Evolutionary conservation across 2,888 invertebrate genomes (phyloP), one percentile per base, ranked within the genome.

Genomic region (Girardia tigrina): DNA sequence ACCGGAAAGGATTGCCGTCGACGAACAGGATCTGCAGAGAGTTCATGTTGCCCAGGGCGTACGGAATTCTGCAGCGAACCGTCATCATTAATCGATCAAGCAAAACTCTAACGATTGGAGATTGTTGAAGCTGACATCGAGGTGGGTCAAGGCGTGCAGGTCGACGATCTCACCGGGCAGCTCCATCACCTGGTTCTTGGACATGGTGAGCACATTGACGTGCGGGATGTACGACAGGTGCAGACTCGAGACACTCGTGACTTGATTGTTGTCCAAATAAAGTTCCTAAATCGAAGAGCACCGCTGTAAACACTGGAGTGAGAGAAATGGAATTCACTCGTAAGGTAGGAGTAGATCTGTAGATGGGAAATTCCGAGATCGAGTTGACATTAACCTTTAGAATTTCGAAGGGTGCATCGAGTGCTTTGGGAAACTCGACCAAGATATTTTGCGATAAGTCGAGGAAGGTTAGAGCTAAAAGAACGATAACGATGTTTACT

Each of bases 91-190:
- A 36, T 36, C 36, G 16, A 36, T 36, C 36, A 36, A 36, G 8
- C 36, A 36, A 36, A 12, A 36, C 16, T 56, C 56, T 56, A 6
- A 56, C 56, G 56, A 56, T 56, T 56, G 56, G 6, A 56, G 23
- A 56, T 56, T 56, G n/a, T 56, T 56, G n/a, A 56, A 56, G 56
- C 56, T 56, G 56, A 56, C 56, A 56, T 56, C 56, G 6, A 56
- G 56, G n/a, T 56, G 56, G 4, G 23, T 23, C 4, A 56, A 16
- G 23, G 4, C n/a, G n/a, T 56, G n/a, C 56, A 56, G n/a, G 23
- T 56, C 56, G 4, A 56, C n/a, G 56, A 56, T 56, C 23, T 56
- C 56, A 56, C 23, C 23, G 6, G 56, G 56, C 2, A 56, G n/a
- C 23, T 56, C 56, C n/a, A 56, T 56, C 6, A 56, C 56, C 6